These are phyloP conservation scores for Arenaria interpres DNA, from an alignment of 2,113 vertebrate species.

Conservation along the genomic window DNA sequence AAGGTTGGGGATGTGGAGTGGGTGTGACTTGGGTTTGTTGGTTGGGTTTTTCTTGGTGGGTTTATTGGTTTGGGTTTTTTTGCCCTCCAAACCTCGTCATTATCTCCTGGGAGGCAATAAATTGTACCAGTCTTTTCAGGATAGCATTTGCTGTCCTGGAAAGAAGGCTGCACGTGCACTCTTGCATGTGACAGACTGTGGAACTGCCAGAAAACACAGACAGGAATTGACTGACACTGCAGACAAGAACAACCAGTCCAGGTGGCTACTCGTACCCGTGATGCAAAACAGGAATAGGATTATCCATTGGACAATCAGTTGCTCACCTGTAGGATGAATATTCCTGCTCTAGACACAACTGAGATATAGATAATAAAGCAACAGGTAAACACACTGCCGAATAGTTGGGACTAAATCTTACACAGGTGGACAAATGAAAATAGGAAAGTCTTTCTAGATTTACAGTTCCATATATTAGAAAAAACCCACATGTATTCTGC, in stretches of 20 bases:
- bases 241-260: neutral
- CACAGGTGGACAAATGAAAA: neutral
- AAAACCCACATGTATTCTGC: neutral
- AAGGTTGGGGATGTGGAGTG: fast-evolving
- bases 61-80: neutral
- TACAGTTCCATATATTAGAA: neutral
- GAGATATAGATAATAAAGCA: neutral
- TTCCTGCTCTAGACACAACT: neutral
- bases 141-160: neutral
- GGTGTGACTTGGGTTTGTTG: neutral
- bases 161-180: neutral
- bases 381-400: neutral
- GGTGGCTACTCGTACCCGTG: neutral
- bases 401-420: neutral
- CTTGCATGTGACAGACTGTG: neutral
- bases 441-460: neutral
- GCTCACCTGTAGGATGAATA: neutral
- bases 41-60: neutral
- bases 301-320: neutral
- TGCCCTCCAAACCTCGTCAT: neutral
- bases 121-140: neutral
- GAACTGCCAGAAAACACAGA: neutral
- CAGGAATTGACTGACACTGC: neutral
- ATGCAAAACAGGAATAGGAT: neutral
- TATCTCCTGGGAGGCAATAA: neutral